Evolutionary conservation across 2,888 invertebrate genomes (phyloP), one percentile per base, ranked within the genome.

Genomic region (Apotomis turbidana): DNA sequence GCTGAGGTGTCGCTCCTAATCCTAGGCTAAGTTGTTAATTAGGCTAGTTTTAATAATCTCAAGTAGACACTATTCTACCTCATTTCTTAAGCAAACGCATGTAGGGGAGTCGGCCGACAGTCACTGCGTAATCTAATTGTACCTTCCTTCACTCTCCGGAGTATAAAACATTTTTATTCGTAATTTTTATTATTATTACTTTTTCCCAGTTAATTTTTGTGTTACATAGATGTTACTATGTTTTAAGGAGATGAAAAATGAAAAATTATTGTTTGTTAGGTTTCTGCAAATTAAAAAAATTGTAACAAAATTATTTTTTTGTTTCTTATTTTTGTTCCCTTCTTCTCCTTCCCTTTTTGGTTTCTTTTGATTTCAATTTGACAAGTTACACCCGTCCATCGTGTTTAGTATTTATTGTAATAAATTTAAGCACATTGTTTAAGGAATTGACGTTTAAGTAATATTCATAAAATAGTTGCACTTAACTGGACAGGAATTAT

Each of bases 201-300:
- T 87, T 90, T 88, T 86, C 89, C 90, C 90, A 89, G 91, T 92
- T 93, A 91, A 84, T 90, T 90, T 93, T 93, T 94, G 93, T 94
- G 93, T 94, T 94, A 91, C 93, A 92, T 94, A 94, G 92, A 94
- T 94, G 94, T 94, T 94, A 93, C 93, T 93, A 93, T 93, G 93
- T 93, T 93, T 92, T 94, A 93, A 91, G 93, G 84, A 88, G 87
- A 89, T 88, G 85, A 90, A 89, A 91, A 88, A 86, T 88, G 87
- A 88, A 88, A 90, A 93, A 92, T 85, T 92, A 93, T 94, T 93
- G 93, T 94, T 94, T 93, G 93, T 94, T 94, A 93, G 93, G 90
- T 94, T 93, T 93, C 93, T 90, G 92, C 92, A 87, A 93, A 93
- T 93, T 93, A 93, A 94, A 93, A 85, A 91, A 91, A 89, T 82